Evolutionary conservation across 2,797 vertebrate genomes (phyloP), one percentile per base, ranked within the genome.

Genomic region (Acestrorhynchus altus): DNA sequence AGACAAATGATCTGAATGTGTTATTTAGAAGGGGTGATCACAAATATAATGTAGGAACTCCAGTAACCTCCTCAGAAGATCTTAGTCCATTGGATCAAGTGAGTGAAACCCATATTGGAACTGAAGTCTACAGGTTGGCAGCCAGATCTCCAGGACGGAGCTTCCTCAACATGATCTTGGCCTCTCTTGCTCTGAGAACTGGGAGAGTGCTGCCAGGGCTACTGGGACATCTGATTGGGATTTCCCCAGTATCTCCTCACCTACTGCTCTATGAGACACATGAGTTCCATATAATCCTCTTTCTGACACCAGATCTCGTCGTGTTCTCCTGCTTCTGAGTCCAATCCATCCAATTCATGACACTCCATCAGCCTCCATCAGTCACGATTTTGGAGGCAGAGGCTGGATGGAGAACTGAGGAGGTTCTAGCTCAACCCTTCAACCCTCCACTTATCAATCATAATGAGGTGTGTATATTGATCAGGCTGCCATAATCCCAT

Each of bases 221-320:
- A 6, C 18, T 4, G 20, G 51, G n/a, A 54, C 11, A 52, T 52
- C 49, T 18, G n/a, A n/a, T n/a, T 15, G n/a, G 18, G 18, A 52
- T 47, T 8, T 47, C 8, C 46, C 46, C 15, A 18, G 13, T 16
- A 49, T 15, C 5, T 16, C 15, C 46, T 49, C 46, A 49, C 16
- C 0, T 8, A 18, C 52, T 1, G n/a, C 52, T n/a, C n/a, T n/a
- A n/a, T 20, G 6, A 40, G 1, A 10, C n/a, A n/a, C n/a, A n/a
- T n/a, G 20, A 65, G 67, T 42, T 75, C 31, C 11, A 28, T 20
- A 20, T 71, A 71, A 80, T 75, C 78, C 59, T 16, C 60, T 15
- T 20, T 1, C 5, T 39, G n/a, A 24, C 24, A 4, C 4, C 13
- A 56, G 8, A 56, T 0, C 5, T 22, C 2, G 52, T 54, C 11